These are phyloP conservation scores for Drosophila sproati DNA, from an alignment of 1,140 invertebrate genomes.

Conservation along the genomic window DNA sequence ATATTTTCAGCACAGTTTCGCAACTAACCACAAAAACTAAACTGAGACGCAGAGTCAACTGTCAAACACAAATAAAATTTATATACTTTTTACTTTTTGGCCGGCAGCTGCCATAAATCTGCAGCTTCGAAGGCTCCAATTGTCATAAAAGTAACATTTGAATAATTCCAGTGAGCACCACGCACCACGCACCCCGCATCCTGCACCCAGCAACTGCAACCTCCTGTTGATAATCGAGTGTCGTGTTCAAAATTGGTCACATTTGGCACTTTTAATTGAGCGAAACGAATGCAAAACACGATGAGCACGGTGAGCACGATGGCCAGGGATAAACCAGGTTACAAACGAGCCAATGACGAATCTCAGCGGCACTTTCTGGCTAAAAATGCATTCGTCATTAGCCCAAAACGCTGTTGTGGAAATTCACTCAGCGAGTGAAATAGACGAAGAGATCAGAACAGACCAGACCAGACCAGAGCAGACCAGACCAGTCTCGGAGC, in stretches of 20 bases:
- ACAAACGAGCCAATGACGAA: conserved; percentile 62
- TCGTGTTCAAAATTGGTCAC: conserved; percentile 62
- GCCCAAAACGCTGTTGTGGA: conserved; percentile 39
- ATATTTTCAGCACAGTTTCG: neutral
- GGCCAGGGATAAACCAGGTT: conserved; percentile 19
- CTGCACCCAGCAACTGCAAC: neutral
- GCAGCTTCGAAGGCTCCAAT: conserved; percentile 37
- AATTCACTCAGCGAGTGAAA: conserved; percentile 37
- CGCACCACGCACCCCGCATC: neutral
- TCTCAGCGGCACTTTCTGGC: conserved; percentile 45
- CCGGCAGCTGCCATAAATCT: conserved; percentile 59
- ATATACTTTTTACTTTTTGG: conserved; percentile 66
- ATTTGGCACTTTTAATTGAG: conserved; percentile 75
- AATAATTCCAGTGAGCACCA: conserved; percentile 41
- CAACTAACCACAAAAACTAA: conserved; percentile 8
- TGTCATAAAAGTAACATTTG: conserved; percentile 52
- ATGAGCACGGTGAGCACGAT: conserved; percentile 4
- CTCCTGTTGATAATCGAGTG: conserved; percentile 61
- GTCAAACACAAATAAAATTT: conserved; percentile 72
- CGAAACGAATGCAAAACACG: conserved; percentile 66
- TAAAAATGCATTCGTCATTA: conserved; percentile 73
- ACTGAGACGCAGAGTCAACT: conserved; percentile 54
- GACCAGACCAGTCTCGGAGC: conserved; percentile 42
- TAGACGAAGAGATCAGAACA: conserved; percentile 18
- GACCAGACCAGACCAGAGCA: neutral